Conservation (phyloP, 2,797 vertebrate species). For the Peromyscus aztecus region DNA sequence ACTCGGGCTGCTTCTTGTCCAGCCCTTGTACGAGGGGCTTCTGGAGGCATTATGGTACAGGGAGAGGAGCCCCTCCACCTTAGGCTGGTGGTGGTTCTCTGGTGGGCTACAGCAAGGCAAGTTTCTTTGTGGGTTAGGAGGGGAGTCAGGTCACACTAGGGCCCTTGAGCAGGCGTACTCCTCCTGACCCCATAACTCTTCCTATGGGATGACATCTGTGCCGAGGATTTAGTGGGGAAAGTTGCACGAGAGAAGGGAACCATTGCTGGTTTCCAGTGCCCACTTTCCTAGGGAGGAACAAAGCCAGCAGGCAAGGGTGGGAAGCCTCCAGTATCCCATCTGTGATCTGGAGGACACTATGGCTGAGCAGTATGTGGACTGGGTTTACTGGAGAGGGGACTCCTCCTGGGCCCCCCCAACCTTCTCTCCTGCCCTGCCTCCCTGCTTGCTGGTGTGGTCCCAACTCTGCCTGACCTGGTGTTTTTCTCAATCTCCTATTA, state of each 20-base stretch:
- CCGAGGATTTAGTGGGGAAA: neutral
- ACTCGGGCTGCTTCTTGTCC: neutral
- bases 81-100: neutral
- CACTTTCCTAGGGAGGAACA: neutral
- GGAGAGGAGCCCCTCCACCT: neutral
- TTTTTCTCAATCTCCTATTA: neutral
- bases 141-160: neutral
- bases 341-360: too few species aligned
- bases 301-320: too few species aligned
- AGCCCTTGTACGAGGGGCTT: neutral
- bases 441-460: accelerated
- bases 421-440: neutral
- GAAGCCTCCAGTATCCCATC: neutral
- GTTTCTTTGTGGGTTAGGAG: too few species aligned
- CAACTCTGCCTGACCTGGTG: neutral
- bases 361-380: neutral
- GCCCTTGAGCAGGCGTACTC: neutral
- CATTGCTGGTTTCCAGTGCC: neutral
- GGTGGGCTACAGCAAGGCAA: neutral
- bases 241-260: accelerated
- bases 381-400: neutral
- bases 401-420: neutral
- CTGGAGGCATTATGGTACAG: neutral
- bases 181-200: neutral
- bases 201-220: accelerated